Percentiles rank a stretch among this genome's conserved stretches.
phyloP scores from a whole-genome alignment of 37 sponge, comb jelly and placozoan genomes.

The Halisarca cf. caerulea region DNA sequence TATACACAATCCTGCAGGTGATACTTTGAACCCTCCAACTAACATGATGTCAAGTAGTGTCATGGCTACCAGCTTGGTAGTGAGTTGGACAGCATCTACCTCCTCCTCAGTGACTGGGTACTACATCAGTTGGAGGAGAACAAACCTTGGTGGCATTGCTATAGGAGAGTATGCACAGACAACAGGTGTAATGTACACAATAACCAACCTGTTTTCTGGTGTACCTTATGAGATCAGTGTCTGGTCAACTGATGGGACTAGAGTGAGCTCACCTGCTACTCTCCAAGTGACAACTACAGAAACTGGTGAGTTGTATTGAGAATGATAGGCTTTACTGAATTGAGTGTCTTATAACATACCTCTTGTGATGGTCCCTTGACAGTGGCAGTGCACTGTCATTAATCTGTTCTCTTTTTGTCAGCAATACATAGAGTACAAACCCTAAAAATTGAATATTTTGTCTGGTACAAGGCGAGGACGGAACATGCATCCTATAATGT shows the following conservation, averaged over 20 bases:
- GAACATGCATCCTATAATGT: too few relatives aligned
- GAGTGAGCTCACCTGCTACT: not conserved
- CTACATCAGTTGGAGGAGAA: slow-evolving; percentile 1
- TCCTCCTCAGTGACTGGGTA: not conserved
- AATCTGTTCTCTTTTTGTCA: too few relatives aligned
- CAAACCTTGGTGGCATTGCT: not conserved
- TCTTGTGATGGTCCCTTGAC: too few relatives aligned
- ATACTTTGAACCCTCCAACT: too few relatives aligned
- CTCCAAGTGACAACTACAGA: too few relatives aligned
- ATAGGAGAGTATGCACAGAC: not conserved
- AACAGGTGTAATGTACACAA: not conserved
- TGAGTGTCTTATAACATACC: not conserved
- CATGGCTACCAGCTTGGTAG: not conserved
- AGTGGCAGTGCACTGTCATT: too few relatives aligned
- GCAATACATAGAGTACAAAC: too few relatives aligned
- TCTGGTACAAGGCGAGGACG: too few relatives aligned
- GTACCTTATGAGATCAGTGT: slow-evolving; percentile 4
- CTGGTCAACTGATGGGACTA: not conserved
- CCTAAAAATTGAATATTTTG: too few relatives aligned
- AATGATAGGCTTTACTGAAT: not conserved
- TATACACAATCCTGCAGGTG: too few relatives aligned
- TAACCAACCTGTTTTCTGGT: not conserved
- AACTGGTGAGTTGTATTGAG: not conserved
- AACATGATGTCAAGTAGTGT: too few relatives aligned
- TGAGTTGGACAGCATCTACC: not conserved